phyloP scores from a whole-genome alignment of 2,113 vertebrate genomes.

The Hucho hucho region DNA sequence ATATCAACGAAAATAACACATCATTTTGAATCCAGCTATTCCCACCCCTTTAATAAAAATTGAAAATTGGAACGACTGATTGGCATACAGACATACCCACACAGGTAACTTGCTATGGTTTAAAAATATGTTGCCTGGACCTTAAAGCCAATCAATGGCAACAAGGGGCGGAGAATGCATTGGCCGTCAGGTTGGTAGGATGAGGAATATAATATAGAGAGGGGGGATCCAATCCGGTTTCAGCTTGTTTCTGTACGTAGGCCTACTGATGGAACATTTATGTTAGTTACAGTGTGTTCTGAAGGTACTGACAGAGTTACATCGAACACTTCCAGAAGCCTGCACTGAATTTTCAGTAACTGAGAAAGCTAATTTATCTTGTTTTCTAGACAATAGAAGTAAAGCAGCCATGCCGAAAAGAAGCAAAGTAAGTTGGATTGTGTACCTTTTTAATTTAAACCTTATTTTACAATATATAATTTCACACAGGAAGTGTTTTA shows the following conservation, averaged over 20 bases:
- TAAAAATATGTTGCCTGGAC: slow-evolving; percentile 66
- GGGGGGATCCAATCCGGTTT: slow-evolving; percentile 76
- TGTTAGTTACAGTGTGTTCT: slow-evolving; percentile 52
- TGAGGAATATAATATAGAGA: slow-evolving; percentile 61
- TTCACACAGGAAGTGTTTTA: neutral
- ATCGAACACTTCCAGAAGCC: slow-evolving; percentile 37
- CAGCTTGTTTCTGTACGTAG: slow-evolving; percentile 73
- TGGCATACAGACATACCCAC: slow-evolving; percentile 69
- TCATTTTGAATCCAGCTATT: too few species aligned
- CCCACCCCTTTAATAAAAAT: slow-evolving; percentile 6
- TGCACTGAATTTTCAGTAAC: slow-evolving; percentile 12
- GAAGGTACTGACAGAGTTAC: slow-evolving; percentile 34
- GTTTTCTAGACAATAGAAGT: slow-evolving; percentile 25
- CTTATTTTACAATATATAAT: slow-evolving; percentile 3
- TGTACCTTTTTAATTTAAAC: slow-evolving; percentile 7
- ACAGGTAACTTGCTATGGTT: slow-evolving; percentile 78
- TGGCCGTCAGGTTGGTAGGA: slow-evolving; percentile 72
- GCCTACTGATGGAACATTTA: slow-evolving; percentile 10
- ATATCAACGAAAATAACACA: neutral
- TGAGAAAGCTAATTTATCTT: slow-evolving; percentile 17
- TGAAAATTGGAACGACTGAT: slow-evolving; percentile 52
- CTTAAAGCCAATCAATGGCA: slow-evolving; percentile 66
- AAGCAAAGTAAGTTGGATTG: slow-evolving; percentile 69
- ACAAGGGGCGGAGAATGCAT: slow-evolving; percentile 44
- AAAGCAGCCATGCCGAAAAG: slow-evolving; percentile 77